Conservation (phyloP, 2,888 invertebrate genomes). For the Apodemia zela region DNA sequence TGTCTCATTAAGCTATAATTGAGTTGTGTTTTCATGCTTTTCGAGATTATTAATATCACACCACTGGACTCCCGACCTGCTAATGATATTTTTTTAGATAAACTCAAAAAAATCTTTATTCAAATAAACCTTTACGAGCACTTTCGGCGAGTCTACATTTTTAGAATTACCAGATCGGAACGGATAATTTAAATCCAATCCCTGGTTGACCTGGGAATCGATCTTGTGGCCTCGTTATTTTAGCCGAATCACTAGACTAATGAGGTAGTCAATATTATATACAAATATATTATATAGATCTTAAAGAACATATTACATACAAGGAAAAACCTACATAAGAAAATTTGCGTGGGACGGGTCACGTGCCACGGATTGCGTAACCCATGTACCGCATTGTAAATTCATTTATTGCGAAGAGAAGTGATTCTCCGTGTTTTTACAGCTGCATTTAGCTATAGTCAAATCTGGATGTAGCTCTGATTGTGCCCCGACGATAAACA, state of each 20-base stretch:
- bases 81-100: no score
- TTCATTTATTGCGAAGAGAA: slow-evolving; percentile 54
- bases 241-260: no score
- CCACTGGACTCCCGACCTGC: no score
- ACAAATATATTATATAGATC: neutral
- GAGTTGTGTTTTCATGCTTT: neutral
- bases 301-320: neutral
- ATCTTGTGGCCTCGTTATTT: no score
- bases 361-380: slow-evolving; percentile 44
- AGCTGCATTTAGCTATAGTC: slow-evolving; percentile 70
- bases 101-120: no score
- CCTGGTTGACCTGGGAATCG: no score
- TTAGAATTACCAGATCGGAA: no score
- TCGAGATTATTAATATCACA: no score
- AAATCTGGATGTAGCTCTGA: slow-evolving; percentile 64
- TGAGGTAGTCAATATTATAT: no score
- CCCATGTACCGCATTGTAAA: slow-evolving; percentile 46
- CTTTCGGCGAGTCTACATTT: no score
- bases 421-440: slow-evolving; percentile 69
- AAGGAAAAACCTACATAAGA: slow-evolving; percentile 2
- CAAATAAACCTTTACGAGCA: no score
- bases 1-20: neutral
- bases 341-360: slow-evolving; percentile 37
- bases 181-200: no score
- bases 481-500: slow-evolving; percentile 74